A percentile compares a stretch with the other conserved stretches of the same genome.
Evolutionary conservation across 2,797 vertebrate species (phyloP).

Genomic region (Hippoglossus hippoglossus): DNA sequence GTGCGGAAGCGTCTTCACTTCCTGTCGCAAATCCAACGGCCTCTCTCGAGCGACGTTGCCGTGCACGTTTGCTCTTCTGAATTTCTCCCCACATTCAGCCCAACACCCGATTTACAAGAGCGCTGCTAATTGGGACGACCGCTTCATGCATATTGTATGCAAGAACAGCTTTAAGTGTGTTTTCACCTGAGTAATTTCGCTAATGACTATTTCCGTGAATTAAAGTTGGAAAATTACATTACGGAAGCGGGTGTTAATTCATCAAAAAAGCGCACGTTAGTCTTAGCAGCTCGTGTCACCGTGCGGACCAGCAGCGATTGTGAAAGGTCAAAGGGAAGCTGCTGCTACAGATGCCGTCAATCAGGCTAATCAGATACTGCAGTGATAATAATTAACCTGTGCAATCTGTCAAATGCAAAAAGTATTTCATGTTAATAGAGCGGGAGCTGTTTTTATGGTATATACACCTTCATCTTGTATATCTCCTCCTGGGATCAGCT

Average conservation of each 20-base stretch:
- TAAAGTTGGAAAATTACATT: constrained; percentile 54
- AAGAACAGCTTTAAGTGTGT: constrained; percentile 60
- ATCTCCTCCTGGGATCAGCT: not conserved
- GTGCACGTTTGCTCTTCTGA: not conserved
- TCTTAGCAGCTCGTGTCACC: constrained; percentile 43
- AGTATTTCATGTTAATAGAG: not conserved
- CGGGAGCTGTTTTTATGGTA: not conserved
- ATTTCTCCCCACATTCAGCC: constrained; percentile 11
- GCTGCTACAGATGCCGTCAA: not conserved
- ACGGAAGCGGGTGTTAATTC: constrained; percentile 28
- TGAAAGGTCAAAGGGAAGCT: not conserved
- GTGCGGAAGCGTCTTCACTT: not conserved
- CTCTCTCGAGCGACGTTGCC: not conserved
- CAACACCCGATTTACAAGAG: constrained; percentile 23
- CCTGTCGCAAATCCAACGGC: not conserved
- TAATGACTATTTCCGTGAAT: constrained; percentile 70
- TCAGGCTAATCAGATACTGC: too few species aligned
- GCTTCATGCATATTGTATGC: constrained; percentile 63
- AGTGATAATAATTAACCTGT: not conserved
- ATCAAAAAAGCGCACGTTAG: constrained; percentile 22
- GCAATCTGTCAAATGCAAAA: not conserved
- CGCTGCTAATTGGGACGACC: constrained; percentile 53
- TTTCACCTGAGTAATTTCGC: constrained; percentile 67
- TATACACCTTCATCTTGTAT: constrained; percentile 2
- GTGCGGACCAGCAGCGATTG: constrained; percentile 28